phyloP scores from a whole-genome alignment of 2,797 vertebrate species.

The Tinamus major region DNA sequence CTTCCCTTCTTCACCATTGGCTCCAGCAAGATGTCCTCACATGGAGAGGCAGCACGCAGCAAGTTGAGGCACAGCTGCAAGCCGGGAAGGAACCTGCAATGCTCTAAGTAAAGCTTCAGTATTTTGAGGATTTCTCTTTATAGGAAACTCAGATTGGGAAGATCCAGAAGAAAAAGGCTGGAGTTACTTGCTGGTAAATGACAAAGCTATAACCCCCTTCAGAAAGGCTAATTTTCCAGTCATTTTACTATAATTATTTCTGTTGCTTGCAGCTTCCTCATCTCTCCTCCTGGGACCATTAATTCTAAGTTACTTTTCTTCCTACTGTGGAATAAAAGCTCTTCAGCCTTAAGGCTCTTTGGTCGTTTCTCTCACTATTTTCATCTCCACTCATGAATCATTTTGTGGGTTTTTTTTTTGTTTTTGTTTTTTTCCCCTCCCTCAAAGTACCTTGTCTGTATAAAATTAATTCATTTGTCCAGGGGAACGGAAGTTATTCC shows the following conservation, averaged over 20 bases:
- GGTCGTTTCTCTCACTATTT: slow-evolving; percentile 21
- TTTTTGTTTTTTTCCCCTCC: no score
- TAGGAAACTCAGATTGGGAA: background rate
- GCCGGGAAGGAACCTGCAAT: background rate
- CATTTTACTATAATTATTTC: slow-evolving; percentile 46
- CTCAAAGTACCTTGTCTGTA: background rate
- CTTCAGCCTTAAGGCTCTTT: slow-evolving; percentile 7
- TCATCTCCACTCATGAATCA: background rate
- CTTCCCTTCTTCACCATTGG: rapidly evolving
- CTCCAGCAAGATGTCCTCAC: background rate
- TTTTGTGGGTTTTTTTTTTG: background rate
- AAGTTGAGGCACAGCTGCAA: rapidly evolving
- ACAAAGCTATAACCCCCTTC: background rate
- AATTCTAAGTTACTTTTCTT: slow-evolving; percentile 21
- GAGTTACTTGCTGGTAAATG: background rate
- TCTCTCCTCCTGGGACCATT: slow-evolving; percentile 49
- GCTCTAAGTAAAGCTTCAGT: background rate
- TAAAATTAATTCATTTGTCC: slow-evolving; percentile 2
- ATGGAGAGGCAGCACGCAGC: background rate
- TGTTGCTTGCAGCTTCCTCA: slow-evolving; percentile 32
- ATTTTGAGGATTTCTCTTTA: background rate
- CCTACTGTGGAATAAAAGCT: slow-evolving; percentile 43
- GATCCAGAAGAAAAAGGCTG: background rate
- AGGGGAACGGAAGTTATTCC: background rate
- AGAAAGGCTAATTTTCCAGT: background rate